Percentiles rank a stretch among this genome's conserved stretches.
phyloP scores from a whole-genome alignment of 2,888 invertebrate genomes.

The Machimus rusticus region DNA sequence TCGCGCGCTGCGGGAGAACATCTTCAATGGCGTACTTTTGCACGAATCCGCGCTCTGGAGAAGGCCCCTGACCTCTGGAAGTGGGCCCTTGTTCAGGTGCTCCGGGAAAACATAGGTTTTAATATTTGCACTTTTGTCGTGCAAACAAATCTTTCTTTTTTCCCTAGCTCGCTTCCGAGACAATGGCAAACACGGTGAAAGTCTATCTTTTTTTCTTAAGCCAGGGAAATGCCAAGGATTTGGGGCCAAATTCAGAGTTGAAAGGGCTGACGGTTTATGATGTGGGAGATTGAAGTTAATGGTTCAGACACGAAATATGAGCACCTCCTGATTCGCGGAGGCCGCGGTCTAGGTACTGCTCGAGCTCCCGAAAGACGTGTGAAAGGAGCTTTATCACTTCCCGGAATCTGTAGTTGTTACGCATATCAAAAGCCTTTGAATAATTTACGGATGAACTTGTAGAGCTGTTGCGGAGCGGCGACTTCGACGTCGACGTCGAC shows the following conservation, averaged over 20 bases:
- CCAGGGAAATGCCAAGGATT: background rate
- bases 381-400: background rate
- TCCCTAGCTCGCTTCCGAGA: background rate
- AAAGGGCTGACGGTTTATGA: conserved; percentile 2
- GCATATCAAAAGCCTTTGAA: background rate
- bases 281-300: conserved; percentile 35
- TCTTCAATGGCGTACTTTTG: background rate
- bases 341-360: background rate
- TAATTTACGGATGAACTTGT: background rate
- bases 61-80: background rate
- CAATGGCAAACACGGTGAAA: background rate
- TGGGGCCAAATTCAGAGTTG: background rate
- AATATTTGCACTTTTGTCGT: background rate
- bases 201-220: background rate
- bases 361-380: background rate
- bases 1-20: background rate
- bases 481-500: background rate
- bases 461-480: background rate
- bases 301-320: conserved; percentile 43
- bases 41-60: background rate
- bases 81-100: background rate
- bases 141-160: background rate
- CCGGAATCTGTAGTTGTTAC: background rate
- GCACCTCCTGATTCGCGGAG: conserved; percentile 6
- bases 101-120: background rate